A percentile compares a stretch with the other conserved stretches of the same genome.
Conservation (phyloP, 1,140 invertebrate species). For the Zaprionus tsacasi region DNA sequence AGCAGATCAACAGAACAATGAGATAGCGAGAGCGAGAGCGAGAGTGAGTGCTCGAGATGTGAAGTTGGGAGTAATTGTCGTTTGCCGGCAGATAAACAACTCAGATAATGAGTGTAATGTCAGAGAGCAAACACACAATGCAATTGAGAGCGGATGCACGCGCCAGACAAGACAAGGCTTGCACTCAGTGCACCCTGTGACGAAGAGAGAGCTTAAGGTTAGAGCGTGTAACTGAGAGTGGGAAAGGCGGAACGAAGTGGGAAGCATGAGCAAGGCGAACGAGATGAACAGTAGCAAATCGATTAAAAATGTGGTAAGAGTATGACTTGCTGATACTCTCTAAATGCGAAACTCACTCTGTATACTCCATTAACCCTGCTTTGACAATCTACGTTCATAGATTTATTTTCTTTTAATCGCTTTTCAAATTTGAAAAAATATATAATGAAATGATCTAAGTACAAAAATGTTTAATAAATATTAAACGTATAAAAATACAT, state of each 20-base stretch:
- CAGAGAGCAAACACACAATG: background rate
- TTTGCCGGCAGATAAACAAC: background rate
- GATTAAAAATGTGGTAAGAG: background rate
- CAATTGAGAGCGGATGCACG: background rate
- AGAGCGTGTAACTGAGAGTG: background rate
- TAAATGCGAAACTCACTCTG: background rate
- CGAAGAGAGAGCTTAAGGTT: background rate
- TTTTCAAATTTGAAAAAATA: no score
- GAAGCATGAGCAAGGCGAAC: constrained; percentile 5
- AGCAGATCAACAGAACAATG: constrained; percentile 20
- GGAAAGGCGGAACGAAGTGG: background rate
- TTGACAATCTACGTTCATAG: no score
- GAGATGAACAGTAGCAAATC: background rate
- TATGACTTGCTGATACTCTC: background rate
- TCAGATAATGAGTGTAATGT: no score
- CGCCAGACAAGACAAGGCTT: no score
- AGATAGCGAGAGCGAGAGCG: constrained; percentile 15
- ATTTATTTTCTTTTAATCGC: no score
- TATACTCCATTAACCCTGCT: background rate
- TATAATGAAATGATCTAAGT: no score
- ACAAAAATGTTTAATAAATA: no score
- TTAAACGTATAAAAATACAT: no score
- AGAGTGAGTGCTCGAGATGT: constrained; percentile 19
- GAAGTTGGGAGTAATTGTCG: constrained; percentile 22
- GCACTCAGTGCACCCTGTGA: background rate